Base-by-base conservation (phyloP, 2,888 invertebrate species). In the Prostheceraeus crozeri region DNA sequence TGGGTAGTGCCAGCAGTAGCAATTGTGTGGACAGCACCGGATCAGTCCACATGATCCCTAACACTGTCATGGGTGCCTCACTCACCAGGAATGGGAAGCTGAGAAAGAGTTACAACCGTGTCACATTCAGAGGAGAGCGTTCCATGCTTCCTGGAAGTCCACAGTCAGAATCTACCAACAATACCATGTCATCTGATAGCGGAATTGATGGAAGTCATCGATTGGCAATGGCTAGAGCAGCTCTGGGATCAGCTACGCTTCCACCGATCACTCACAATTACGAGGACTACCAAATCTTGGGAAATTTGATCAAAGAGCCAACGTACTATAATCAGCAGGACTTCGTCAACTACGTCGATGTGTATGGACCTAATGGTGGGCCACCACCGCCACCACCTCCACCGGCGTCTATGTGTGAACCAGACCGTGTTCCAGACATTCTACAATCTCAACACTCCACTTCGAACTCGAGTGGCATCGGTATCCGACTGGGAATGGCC, bases 231-330 rank as follows among this genome's bases (percentile, higher is more conserved):
- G 25, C 21, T 4, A 6, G 25, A 4, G 4, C 6, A 23, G 6
- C 21, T 6, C 21, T 28, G 4, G 27, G 28, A 48, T 48, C 6
- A n/a, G 4, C 10, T 4, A 4, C 48, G 11, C 28, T 25, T 3
- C 3, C 19, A 19, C n/a, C 53, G 10, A 28, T n/a, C 11, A 54
- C 14, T 11, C 11, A n/a, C 52, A 55, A 55, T 46, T 55, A 55
- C 48, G 55, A 55, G 21, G 55, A 55, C 55, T 55, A 54, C 16
- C 55, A 35, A 23, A 55, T 55, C 35, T 46, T 55, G 16, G 14
- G 55, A n/a, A 45, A 46, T 46, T 11, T 55, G 54, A 40, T 55
- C 48, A 36, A 25, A n/a, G 8, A 48, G 4, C 48, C 25, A 23
- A 48, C 28, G n/a, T n/a, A n/a, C n/a, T n/a, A n/a, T n/a, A n/a